phyloP scores from a whole-genome alignment of 2,888 invertebrate genomes.

The Acanthosoma haemorrhoidale region DNA sequence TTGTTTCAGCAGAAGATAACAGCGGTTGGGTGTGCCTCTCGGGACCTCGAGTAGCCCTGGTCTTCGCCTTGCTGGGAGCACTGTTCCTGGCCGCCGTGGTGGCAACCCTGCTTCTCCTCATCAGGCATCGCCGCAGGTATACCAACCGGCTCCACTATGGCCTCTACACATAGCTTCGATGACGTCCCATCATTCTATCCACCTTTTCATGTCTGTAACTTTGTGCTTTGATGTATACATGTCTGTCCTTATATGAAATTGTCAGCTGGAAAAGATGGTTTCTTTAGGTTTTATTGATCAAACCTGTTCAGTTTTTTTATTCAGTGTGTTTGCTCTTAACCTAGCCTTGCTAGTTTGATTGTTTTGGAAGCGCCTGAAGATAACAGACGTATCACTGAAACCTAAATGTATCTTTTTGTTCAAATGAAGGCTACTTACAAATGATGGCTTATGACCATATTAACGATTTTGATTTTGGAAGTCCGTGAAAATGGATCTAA shows the following conservation, averaged over 20 bases:
- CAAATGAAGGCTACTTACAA: too few species aligned
- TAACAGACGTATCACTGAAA: too few species aligned
- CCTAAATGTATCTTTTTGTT: too few species aligned
- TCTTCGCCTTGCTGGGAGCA: conserved; percentile 65
- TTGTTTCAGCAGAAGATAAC: conserved; percentile 44
- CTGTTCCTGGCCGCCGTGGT: conserved; percentile 67
- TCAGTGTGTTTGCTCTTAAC: too few species aligned
- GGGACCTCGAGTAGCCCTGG: conserved; percentile 68
- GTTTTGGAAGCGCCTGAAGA: too few species aligned
- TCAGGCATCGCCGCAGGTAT: conserved; percentile 34
- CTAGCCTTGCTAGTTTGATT: too few species aligned
- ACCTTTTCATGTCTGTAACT: not conserved
- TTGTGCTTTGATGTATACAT: not conserved
- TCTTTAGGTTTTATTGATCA: not conserved
- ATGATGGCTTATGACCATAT: too few species aligned
- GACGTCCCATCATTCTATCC: not conserved
- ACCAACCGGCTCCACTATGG: conserved; percentile 31
- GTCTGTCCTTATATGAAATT: not conserved
- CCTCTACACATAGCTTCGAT: conserved; percentile 22
- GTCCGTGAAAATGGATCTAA: too few species aligned
- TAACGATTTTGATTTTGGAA: too few species aligned
- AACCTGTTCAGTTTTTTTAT: too few species aligned
- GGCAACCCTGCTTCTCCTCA: conserved; percentile 61
- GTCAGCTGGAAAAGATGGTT: too few species aligned
- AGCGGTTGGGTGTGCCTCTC: conserved; percentile 66